Evolutionary conservation across 2,797 vertebrate genomes (phyloP).

Genomic region (Luscinia megarhynchos): DNA sequence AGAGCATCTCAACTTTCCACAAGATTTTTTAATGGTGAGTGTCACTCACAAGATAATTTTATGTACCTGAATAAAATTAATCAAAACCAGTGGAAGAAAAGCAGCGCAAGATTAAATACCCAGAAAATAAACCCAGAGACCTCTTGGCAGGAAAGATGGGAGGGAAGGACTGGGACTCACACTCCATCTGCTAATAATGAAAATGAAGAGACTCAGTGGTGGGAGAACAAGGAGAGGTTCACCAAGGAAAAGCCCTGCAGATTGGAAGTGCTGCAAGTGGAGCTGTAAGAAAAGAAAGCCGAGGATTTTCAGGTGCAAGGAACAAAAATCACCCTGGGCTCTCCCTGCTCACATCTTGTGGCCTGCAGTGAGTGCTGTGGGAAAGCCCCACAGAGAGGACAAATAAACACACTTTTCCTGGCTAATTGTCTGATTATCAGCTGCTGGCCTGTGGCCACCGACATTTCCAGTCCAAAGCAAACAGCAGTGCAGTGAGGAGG

Average conservation of each 20-base stretch:
- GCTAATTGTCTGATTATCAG: background rate
- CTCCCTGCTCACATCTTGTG: background rate
- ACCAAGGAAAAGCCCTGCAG: background rate
- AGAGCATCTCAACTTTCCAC: background rate
- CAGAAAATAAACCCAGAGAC: constrained; percentile 26
- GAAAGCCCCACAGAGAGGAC: background rate
- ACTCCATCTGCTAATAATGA: constrained; percentile 29
- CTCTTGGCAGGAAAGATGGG: constrained; percentile 13
- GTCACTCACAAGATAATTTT: constrained; percentile 23
- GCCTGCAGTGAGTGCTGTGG: background rate
- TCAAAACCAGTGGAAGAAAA: constrained; percentile 12
- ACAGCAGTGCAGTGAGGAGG: background rate
- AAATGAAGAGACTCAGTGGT: background rate
- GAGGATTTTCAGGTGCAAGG: background rate
- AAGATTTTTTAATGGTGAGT: background rate
- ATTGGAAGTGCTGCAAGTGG: background rate
- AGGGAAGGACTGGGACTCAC: constrained; percentile 15
- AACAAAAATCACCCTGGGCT: background rate
- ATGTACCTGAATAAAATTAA: constrained; percentile 19
- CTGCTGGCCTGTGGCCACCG: background rate
- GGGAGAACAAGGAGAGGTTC: background rate
- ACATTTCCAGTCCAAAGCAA: background rate
- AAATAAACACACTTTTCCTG: background rate
- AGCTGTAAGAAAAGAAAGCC: background rate
- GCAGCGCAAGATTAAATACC: background rate